Percentiles rank a stretch among this genome's conserved stretches.
phyloP scores from a whole-genome alignment of 2,888 invertebrate species.

The Acleris holmiana region DNA sequence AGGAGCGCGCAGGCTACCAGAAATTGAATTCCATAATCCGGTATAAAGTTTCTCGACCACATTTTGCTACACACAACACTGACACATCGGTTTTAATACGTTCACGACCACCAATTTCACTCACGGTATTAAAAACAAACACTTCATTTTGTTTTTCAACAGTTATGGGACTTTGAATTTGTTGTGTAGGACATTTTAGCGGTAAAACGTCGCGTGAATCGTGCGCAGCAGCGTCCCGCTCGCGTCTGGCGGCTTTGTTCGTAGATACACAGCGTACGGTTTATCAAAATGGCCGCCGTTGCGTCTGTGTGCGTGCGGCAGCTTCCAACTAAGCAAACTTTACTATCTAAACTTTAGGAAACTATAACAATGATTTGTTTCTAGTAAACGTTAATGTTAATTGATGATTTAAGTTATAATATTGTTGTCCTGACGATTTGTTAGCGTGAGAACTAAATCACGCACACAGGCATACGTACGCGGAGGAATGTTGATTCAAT shows the following conservation, averaged over 20 bases:
- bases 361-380: conserved; percentile 41
- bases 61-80: conserved; percentile 86
- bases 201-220: conserved; percentile 78
- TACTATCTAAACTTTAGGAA: conserved; percentile 46
- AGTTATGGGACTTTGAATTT: conserved; percentile 69
- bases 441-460: conserved; percentile 72
- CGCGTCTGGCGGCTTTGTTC: conserved; percentile 85
- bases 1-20: conserved; percentile 74
- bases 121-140: conserved; percentile 83
- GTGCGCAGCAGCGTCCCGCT: conserved; percentile 83
- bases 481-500: conserved; percentile 84
- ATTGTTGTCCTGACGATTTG: conserved; percentile 44
- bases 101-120: conserved; percentile 76
- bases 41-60: conserved; percentile 88
- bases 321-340: conserved; percentile 56
- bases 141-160: conserved; percentile 83
- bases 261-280: conserved; percentile 82
- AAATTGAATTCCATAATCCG: conserved; percentile 88
- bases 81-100: conserved; percentile 84
- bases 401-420: conserved; percentile 63
- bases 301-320: conserved; percentile 74
- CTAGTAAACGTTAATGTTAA: conserved; percentile 41
- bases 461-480: conserved; percentile 76
- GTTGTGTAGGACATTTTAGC: conserved; percentile 79
- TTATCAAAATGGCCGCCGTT: conserved; percentile 82